Percentiles rank a stretch among this genome's conserved stretches.
Evolutionary conservation across 2,888 invertebrate genomes (phyloP).

Genomic region (Proisotoma minuta): DNA sequence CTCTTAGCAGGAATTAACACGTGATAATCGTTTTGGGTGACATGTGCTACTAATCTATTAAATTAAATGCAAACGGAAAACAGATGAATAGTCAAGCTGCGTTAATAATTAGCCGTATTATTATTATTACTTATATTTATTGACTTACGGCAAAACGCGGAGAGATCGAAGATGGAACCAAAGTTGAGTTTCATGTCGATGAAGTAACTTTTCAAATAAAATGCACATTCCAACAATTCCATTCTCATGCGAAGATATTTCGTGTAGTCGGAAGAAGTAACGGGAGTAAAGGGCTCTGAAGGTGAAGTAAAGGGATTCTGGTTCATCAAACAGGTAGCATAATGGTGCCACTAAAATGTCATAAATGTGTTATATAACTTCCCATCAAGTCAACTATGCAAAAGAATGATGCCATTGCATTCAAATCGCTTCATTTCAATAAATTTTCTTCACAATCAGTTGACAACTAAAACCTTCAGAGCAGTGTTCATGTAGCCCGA

Average conservation of each 20-base stretch:
- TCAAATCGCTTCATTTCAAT: neutral
- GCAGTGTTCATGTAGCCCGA: no score
- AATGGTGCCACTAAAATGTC: constrained; percentile 86
- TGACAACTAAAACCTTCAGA: neutral
- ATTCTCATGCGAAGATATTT: constrained; percentile 87
- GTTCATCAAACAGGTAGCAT: constrained; percentile 87
- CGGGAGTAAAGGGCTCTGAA: constrained; percentile 86
- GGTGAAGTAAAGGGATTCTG: constrained; percentile 78
- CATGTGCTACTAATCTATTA: no score
- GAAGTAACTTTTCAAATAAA: constrained; percentile 80
- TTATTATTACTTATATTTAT: neutral
- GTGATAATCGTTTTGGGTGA: no score
- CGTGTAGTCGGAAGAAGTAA: constrained; percentile 87
- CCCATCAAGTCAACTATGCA: neutral
- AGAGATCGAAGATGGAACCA: constrained; percentile 82
- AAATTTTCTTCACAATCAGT: neutral
- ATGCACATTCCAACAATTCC: constrained; percentile 86
- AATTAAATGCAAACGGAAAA: no score
- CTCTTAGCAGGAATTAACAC: no score
- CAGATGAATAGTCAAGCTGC: no score
- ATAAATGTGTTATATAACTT: constrained; percentile 12
- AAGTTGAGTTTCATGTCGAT: constrained; percentile 81
- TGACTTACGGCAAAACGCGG: constrained; percentile 81
- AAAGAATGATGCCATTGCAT: neutral
- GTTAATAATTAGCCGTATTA: no score